Evolutionary conservation across 2,113 vertebrate species (phyloP).

Genomic region (Propithecus coquereli): DNA sequence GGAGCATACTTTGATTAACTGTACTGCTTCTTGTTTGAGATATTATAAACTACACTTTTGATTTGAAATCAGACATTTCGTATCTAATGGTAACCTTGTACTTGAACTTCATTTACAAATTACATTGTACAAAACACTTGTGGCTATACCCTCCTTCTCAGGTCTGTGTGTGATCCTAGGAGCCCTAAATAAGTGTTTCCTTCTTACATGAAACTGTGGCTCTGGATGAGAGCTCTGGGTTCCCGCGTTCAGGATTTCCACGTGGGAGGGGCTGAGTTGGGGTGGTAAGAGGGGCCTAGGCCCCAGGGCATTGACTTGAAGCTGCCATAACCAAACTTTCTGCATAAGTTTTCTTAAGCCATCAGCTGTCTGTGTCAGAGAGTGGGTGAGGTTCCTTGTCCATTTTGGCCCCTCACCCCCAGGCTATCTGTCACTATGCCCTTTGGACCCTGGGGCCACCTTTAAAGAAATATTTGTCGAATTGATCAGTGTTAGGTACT

Average conservation of each 20-base stretch:
- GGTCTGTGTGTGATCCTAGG: neutral
- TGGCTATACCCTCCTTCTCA: neutral
- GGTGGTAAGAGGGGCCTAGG: neutral
- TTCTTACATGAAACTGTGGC: neutral
- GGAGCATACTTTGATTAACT: too few species aligned
- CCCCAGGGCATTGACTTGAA: neutral
- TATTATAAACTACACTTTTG: too few species aligned
- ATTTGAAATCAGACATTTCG: too few species aligned
- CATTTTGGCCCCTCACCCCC: neutral
- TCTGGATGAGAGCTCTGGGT: neutral
- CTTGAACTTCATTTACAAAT: constrained; percentile 2
- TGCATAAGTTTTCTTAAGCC: neutral
- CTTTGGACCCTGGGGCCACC: neutral
- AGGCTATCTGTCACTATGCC: neutral
- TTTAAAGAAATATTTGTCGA: constrained; percentile 54
- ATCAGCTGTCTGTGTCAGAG: neutral
- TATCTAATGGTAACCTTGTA: neutral
- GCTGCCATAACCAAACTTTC: neutral
- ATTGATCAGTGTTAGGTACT: neutral
- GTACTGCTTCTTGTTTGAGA: too few species aligned
- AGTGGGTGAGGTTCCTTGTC: neutral
- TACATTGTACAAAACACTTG: neutral
- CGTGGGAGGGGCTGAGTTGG: neutral
- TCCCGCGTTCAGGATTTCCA: neutral
- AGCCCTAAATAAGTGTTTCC: neutral